Evolutionary conservation across 1,140 invertebrate species (phyloP).

Genomic region (Papilio aristodemus): DNA sequence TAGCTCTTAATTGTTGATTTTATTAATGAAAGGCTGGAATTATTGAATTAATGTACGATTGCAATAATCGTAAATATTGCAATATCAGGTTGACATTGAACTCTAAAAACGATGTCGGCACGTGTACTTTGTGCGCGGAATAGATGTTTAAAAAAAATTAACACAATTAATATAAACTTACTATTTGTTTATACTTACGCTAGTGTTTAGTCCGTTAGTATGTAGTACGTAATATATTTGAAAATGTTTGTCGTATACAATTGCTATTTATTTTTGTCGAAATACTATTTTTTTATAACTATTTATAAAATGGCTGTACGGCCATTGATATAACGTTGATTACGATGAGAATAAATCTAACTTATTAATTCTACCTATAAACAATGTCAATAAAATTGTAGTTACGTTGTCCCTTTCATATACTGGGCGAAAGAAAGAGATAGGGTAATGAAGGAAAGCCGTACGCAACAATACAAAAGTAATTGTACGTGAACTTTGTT

Average conservation of each 20-base stretch:
- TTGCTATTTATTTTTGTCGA: not conserved
- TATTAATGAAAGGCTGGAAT: not conserved
- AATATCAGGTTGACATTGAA: not conserved
- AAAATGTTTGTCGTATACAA: not conserved
- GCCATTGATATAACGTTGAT: no score
- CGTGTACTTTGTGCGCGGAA: not conserved
- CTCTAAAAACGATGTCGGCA: not conserved
- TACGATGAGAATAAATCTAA: no score
- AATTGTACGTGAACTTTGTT: no score
- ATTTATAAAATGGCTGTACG: no score
- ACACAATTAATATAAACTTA: not conserved
- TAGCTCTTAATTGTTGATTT: not conserved
- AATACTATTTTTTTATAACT: no score
- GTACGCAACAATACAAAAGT: no score
- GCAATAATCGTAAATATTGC: not conserved
- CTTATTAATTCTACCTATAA: no score
- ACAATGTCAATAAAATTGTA: no score
- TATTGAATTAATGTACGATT: not conserved
- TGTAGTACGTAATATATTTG: not conserved
- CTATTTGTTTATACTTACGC: not conserved
- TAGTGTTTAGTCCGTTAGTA: no score
- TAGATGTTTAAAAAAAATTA: not conserved
- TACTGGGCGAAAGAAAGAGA: no score
- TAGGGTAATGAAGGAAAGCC: no score
- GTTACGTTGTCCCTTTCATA: no score